Evolutionary conservation across 2,888 invertebrate species (phyloP), one percentile per base, ranked within the genome.

Genomic region (Automeris io): DNA sequence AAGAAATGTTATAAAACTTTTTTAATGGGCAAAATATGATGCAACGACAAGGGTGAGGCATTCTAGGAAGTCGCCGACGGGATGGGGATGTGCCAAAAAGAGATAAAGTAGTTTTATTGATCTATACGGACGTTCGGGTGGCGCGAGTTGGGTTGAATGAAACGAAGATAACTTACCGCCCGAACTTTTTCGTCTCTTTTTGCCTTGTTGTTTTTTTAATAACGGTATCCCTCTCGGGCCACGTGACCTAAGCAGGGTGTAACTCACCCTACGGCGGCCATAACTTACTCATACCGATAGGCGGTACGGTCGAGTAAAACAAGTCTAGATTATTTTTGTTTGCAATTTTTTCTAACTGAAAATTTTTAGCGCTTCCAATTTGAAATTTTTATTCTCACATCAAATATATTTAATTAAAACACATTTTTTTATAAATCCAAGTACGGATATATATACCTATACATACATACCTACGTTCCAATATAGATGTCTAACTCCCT

Each of bases 41-140:
- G 60, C 58, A 65, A 55, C 51, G 49, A 49, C 54, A 49, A 55
- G 56, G 59, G 60, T 66, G 79, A 75, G 73, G 77, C 76, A 66
- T 81, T 81, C 75, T 73, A 78, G 80, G 82, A 85, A 85, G 78
- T 77, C 72, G 70, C 63, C 73, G 73, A 74, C 77, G 77, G 77
- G 75, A 80, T 77, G 79, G 81, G 87, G 82, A 87, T 85, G 86
- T 87, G 87, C 87, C 87, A 87, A 87, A 87, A 87, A 87, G 87
- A 87, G 86, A 87, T 87, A 87, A 87, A 87, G 87, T 87, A 87
- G 87, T 87, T 87, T 87, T 87, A 87, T 87, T 87, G 87, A 87
- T 87, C 87, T 86, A 86, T 80, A 85, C 85, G 83, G 85, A 86
- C 85, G 79, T 83, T 82, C 80, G 74, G 76, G 80, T 61, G 70